These are phyloP conservation scores for Cephus runcator DNA, from an alignment of 2,888 invertebrate genomes.

Conservation along the genomic window DNA sequence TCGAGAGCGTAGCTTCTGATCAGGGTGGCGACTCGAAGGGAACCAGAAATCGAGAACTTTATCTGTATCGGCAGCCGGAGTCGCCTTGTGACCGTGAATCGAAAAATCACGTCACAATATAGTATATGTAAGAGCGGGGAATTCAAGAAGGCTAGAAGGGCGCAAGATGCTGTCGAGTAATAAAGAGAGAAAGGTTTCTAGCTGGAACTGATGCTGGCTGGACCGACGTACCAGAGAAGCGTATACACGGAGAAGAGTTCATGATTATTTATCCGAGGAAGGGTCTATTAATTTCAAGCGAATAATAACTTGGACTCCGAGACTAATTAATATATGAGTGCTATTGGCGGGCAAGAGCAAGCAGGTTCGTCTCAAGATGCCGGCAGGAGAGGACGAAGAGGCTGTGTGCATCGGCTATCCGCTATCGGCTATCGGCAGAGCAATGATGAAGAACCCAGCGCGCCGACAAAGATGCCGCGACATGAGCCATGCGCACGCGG, in stretches of 20 bases:
- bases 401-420: conserved; percentile 16
- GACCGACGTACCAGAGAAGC: background rate
- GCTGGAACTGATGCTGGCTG: background rate
- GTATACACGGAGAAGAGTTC: background rate
- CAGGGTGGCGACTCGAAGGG: too few species aligned
- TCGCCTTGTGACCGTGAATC: too few species aligned
- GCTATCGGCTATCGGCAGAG: conserved; percentile 49
- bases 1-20: too few species aligned
- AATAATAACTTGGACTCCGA: conserved; percentile 56
- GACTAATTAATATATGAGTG: conserved; percentile 60
- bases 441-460: conserved; percentile 59
- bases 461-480: conserved; percentile 62
- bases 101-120: too few species aligned
- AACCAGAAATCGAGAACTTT: too few species aligned
- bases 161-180: too few species aligned
- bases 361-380: conserved; percentile 50
- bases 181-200: too few species aligned
- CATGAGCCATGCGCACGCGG: conserved; percentile 49
- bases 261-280: conserved; percentile 51
- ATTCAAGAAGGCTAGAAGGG: conserved; percentile 5
- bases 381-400: conserved; percentile 23
- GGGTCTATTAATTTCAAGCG: conserved; percentile 57
- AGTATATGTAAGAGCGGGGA: conserved; percentile 4
- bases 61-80: too few species aligned
- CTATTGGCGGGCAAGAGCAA: conserved; percentile 43